Evolutionary conservation across 92 coral and sea anemone species (phyloP), one percentile per base, ranked within the genome.

Genomic region (Scolanthus callimorphus): DNA sequence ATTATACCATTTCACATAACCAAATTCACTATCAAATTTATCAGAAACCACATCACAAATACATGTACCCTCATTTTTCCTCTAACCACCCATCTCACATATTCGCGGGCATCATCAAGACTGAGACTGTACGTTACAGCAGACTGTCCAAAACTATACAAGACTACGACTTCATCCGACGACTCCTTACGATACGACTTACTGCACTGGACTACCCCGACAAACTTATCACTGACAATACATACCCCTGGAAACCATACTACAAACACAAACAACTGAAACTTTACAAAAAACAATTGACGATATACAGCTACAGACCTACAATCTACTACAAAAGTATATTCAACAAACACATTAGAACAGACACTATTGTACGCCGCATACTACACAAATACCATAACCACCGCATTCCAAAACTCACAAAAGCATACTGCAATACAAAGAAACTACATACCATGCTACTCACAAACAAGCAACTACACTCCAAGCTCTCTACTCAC

Each of bases 51-150:
- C 34, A 58, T 24, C 76, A 70, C 45, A 62, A 62, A 39, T 71
- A 60, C 53, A 71, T 51, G 63, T 30, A 71, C 31, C 71, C 78
- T 8, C 78, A 62, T 51, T 71, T 71, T 22, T 49, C 55, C 29
- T 70, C 77, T 22, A 70, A 70, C 20, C 76, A 58, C 21, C 76
- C 68, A 0, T 23, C n/a, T 1, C 38, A 53, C 27, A 27, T 53
- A 2, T 53, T 53, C 59, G 1, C 59, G 1, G 59, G 59, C 17
- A 53, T 53, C 57, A 25, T 24, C 37, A 25, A 53, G 20, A 53
- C 59, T 27, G 59, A 53, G 20, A 69, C 52, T 2, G 29, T 39
- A 26, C 58, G 67, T n/a, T 69, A 69, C 57, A 59, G 76, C 27
- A 69, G 59, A 49, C 58, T 46, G 1, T 69, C 60, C 6, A 19